Evolutionary conservation across 1,140 invertebrate genomes (phyloP).

Genomic region (Cherax quadricarinatus): DNA sequence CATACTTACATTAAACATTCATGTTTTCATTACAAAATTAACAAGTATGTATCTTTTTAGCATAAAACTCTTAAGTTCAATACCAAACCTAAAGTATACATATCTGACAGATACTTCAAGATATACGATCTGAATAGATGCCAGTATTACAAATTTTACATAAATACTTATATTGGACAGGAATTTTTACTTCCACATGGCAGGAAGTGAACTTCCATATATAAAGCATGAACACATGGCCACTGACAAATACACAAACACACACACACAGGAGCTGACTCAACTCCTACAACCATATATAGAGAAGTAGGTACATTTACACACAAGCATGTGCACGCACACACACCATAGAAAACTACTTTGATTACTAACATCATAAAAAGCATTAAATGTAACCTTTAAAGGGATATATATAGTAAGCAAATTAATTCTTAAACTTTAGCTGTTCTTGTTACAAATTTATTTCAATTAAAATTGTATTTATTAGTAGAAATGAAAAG

Average conservation of each 20-base stretch:
- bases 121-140: no score
- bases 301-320: neutral
- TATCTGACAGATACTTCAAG: neutral
- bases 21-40: neutral
- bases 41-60: neutral
- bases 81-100: neutral
- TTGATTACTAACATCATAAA: constrained; percentile 1
- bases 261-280: neutral
- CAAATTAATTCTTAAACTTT: neutral
- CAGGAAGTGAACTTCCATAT: neutral
- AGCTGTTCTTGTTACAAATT: neutral
- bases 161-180: neutral
- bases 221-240: neutral
- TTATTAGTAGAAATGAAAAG: neutral
- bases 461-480: neutral
- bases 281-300: neutral
- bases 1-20: neutral
- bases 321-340: neutral
- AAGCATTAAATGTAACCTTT: constrained; percentile 6
- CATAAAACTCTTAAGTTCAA: neutral
- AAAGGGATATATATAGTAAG: neutral
- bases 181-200: neutral
- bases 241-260: neutral
- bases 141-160: neutral
- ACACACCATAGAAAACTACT: constrained; percentile 10